Percentiles rank a stretch among this genome's conserved stretches.
Evolutionary conservation across 1,140 invertebrate genomes (phyloP).

Genomic region (Diachasma alloeum): DNA sequence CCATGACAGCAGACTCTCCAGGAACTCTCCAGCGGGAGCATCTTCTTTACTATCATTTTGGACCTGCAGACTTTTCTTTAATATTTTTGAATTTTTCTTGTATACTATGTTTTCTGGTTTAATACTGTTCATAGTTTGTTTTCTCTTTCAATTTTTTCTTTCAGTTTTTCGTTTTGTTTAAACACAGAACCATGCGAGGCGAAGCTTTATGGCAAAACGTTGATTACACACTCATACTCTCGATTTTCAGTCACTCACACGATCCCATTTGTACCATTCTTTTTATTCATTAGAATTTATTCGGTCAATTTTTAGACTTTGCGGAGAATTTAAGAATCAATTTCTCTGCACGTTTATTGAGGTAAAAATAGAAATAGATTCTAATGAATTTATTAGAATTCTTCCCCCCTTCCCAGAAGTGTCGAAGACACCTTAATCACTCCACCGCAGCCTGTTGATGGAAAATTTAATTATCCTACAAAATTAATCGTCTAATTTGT

Average conservation of each 20-base stretch:
- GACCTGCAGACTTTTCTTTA: slow-evolving; percentile 24
- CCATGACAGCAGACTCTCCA: slow-evolving; percentile 5
- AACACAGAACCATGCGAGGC: slow-evolving; percentile 65
- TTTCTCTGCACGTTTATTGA: not conserved
- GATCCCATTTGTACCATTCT: slow-evolving; percentile 21
- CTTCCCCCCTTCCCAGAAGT: not conserved
- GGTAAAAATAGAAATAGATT: not conserved
- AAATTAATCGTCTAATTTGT: not conserved
- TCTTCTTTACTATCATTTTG: not conserved
- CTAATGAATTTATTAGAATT: not conserved
- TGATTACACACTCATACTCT: slow-evolving; percentile 40
- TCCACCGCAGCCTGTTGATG: not conserved
- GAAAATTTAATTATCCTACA: slow-evolving; percentile 7
- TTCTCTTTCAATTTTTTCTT: slow-evolving; percentile 38
- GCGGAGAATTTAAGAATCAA: not conserved
- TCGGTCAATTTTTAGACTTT: not conserved
- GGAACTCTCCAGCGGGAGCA: not conserved
- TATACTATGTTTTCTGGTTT: not conserved
- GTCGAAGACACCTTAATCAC: not conserved
- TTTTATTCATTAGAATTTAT: not conserved
- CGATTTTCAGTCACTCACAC: slow-evolving; percentile 47
- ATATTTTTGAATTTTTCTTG: slow-evolving; percentile 7
- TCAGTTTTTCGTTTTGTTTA: slow-evolving; percentile 43
- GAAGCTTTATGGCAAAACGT: slow-evolving; percentile 64
- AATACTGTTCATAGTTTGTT: slow-evolving; percentile 3